These are phyloP conservation scores for Emmelina monodactyla DNA, from an alignment of 2,888 invertebrate species.

Conservation along the genomic window DNA sequence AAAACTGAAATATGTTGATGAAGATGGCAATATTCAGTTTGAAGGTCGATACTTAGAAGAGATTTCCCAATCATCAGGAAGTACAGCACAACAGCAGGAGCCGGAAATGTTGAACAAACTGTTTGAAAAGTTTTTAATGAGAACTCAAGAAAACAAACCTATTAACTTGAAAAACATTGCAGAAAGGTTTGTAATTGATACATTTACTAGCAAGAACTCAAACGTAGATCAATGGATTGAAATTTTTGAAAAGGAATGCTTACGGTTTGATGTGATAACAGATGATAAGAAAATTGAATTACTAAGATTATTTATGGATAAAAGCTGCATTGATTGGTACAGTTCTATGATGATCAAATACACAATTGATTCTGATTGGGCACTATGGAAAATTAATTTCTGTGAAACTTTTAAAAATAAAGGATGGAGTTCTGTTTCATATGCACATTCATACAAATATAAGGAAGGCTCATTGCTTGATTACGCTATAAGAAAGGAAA, in stretches of 20 bases:
- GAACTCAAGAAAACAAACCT: too few species aligned
- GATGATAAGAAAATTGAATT: conserved; percentile 8
- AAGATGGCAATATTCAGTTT: too few species aligned
- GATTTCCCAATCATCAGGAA: too few species aligned
- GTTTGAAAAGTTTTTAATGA: too few species aligned
- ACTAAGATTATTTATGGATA: conserved; percentile 1
- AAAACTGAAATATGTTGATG: too few species aligned
- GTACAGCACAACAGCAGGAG: too few species aligned
- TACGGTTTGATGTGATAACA: conserved; percentile 3
- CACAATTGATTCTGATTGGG: conserved; percentile 13
- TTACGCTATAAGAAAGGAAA: conserved; percentile 22
- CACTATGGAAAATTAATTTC: conserved; percentile 17
- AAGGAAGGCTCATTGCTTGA: conserved; percentile 20
- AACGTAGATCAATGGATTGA: conserved; percentile 10
- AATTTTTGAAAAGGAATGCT: conserved; percentile 6
- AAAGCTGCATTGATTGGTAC: background rate
- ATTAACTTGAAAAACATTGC: too few species aligned
- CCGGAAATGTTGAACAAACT: too few species aligned
- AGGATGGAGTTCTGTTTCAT: too few species aligned
- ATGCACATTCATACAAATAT: conserved; percentile 20
- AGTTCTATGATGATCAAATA: conserved; percentile 10
- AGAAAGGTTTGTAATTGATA: too few species aligned
- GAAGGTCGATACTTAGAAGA: too few species aligned
- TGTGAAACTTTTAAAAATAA: conserved; percentile 18
- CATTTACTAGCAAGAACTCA: too few species aligned